Evolutionary conservation across 2,113 vertebrate genomes (phyloP).

Genomic region (Xiphophorus maculatus): DNA sequence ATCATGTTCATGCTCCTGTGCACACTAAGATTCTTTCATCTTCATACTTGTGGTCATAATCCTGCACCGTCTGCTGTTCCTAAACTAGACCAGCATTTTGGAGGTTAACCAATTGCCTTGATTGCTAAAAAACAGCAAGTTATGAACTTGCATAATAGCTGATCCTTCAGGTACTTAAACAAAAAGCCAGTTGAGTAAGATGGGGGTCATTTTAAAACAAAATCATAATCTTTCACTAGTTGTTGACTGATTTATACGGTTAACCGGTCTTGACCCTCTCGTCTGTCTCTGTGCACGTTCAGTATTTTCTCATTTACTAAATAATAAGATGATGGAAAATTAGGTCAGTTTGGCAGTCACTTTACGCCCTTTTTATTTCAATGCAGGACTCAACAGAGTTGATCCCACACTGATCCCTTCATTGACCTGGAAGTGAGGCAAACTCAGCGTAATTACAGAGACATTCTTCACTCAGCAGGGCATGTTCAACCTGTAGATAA

Average conservation of each 20-base stretch:
- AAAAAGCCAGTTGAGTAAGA: conserved; percentile 11
- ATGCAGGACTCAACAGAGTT: conserved; percentile 13
- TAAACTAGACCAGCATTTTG: conserved; percentile 24
- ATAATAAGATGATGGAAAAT: conserved; percentile 3
- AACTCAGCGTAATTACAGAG: conserved; percentile 49
- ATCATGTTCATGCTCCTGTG: conserved; percentile 3
- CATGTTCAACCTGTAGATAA: conserved; percentile 36
- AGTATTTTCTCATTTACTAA: conserved; percentile 1
- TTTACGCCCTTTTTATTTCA: conserved; percentile 11
- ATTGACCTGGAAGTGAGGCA: conserved; percentile 50
- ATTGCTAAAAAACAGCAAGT: not conserved
- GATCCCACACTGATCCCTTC: conserved; percentile 37
- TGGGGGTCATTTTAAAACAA: conserved; percentile 30
- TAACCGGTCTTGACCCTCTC: conserved; percentile 24
- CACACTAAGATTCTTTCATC: conserved; percentile 35
- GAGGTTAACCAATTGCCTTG: conserved; percentile 14
- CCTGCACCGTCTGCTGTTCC: conserved; percentile 22
- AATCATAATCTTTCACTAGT: conserved; percentile 11
- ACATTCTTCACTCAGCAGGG: conserved; percentile 63
- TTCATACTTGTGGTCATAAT: conserved; percentile 50
- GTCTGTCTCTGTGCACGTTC: not conserved
- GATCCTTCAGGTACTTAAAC: not conserved
- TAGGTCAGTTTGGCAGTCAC: conserved; percentile 2
- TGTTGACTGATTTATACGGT: conserved; percentile 3
- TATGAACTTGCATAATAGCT: conserved; percentile 3